Percentiles rank a stretch among this genome's conserved stretches.
These are phyloP conservation scores for Lagodon rhomboides DNA, from an alignment of 2,797 vertebrate genomes.

Conservation along the genomic window DNA sequence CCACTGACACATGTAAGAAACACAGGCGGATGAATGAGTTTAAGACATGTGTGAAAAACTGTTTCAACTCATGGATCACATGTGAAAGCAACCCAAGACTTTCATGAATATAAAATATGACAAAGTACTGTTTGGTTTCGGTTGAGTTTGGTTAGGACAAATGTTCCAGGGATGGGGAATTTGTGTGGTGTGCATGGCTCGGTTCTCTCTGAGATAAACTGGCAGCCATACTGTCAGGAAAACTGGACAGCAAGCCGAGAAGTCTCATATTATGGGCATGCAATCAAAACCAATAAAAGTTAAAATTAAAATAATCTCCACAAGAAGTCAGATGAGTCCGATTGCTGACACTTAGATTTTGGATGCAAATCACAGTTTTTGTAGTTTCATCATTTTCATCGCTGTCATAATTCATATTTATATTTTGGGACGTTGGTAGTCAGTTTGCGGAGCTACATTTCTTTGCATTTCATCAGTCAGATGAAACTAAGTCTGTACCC, in stretches of 20 bases:
- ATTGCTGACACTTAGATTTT: neutral
- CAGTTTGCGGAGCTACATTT: neutral
- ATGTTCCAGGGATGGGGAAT: neutral
- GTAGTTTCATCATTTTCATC: neutral
- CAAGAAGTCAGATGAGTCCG: neutral
- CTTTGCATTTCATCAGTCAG: neutral
- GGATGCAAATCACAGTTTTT: neutral
- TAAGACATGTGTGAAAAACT: neutral
- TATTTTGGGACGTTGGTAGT: neutral
- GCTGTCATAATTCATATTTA: neutral
- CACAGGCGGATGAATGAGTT: neutral
- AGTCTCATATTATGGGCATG: neutral
- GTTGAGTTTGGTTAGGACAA: neutral
- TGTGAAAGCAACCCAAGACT: neutral
- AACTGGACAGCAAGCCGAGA: neutral
- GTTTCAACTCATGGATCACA: neutral
- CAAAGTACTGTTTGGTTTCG: neutral
- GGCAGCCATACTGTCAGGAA: neutral
- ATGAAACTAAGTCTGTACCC: neutral
- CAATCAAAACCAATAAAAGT: neutral
- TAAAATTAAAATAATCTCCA: neutral
- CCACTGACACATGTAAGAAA: constrained; percentile 94
- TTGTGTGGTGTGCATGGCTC: neutral
- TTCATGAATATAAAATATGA: neutral
- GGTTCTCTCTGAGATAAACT: neutral